Evolutionary conservation across 2,888 invertebrate genomes (phyloP).

Genomic region (Andrena camellia): DNA sequence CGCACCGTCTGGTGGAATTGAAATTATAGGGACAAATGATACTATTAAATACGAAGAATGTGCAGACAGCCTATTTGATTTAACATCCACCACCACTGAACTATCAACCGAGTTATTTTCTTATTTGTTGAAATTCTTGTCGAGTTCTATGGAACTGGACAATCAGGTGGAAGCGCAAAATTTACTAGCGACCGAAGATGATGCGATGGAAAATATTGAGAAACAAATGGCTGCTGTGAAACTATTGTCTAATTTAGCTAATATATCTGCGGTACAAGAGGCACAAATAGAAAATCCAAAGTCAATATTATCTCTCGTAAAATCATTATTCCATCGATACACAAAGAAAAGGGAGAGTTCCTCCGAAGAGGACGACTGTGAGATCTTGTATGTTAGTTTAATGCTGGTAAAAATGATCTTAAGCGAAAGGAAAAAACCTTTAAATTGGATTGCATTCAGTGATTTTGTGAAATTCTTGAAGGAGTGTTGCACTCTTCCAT

Average conservation of each 20-base stretch:
- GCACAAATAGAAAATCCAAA: conserved; percentile 81
- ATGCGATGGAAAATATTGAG: conserved; percentile 74
- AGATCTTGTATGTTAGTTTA: conserved; percentile 81
- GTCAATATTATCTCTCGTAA: conserved; percentile 81
- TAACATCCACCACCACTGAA: conserved; percentile 77
- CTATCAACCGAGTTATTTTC: conserved; percentile 82
- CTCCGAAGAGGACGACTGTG: conserved; percentile 70
- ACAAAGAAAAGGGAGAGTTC: conserved; percentile 33
- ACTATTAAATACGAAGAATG: conserved; percentile 76
- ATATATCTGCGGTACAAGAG: conserved; percentile 80
- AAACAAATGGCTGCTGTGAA: conserved; percentile 79
- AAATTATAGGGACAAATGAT: conserved; percentile 74
- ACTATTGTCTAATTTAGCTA: conserved; percentile 81
- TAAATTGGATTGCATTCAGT: conserved; percentile 79
- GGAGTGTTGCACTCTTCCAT: conserved; percentile 18
- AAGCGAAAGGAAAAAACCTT: conserved; percentile 68
- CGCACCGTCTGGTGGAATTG: conserved; percentile 77
- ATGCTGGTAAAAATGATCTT: conserved; percentile 84
- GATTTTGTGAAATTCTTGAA: conserved; percentile 79
- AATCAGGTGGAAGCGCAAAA: conserved; percentile 32
- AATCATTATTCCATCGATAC: conserved; percentile 78
- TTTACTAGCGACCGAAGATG: conserved; percentile 70
- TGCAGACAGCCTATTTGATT: conserved; percentile 80
- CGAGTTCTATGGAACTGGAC: conserved; percentile 28
- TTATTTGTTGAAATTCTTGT: conserved; percentile 83